Evolutionary conservation across 2,113 vertebrate genomes (phyloP), one percentile per base, ranked within the genome.

Genomic region (Aptenodytes patagonicus): DNA sequence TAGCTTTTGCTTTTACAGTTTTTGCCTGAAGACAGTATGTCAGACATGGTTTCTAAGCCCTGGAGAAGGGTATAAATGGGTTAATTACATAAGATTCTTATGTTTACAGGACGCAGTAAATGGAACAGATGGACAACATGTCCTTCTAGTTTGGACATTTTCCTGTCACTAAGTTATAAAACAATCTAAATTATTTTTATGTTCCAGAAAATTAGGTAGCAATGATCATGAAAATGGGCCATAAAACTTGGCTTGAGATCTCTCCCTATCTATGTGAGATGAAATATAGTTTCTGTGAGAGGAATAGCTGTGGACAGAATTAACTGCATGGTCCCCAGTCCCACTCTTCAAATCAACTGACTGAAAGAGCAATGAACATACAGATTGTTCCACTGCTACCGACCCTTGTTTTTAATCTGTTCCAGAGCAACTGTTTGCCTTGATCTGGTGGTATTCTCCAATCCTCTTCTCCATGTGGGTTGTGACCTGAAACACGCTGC

Each of bases 141-240:
- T 91, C 95, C 95, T 93, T 73, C 84, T 82, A 87, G 54, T 47
- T 90, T 47, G 93, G 97, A 88, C 80, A 66, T 94, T 76, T 92
- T 80, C 78, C 89, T 94, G 92, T 93, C 81, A 83, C 92, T 89
- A 91, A 87, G 83, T 94, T 94, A 91, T 95, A 97, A 97, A 97
- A 51, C 89, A 94, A 95, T 82, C 89, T 13, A 13, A 86, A 95
- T 95, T 93, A 80, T 89, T 97, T 96, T 97, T 94, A 96, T 89
- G 95, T 87, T 90, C 71, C 91, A 94, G 94, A 95, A 97, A 97
- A 96, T 94, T 83, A 91, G 95, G 82, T 88, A 91, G 94, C 84
- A 93, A 97, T 96, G 93, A 96, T 94, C 42, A 88, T 49, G 84
- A 95, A 97, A 96, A 95, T 68, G 82, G 82, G 68, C 84, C 60